Conservation (phyloP, 2,797 vertebrate species). For the Parauchenoglanis punctatus region DNA sequence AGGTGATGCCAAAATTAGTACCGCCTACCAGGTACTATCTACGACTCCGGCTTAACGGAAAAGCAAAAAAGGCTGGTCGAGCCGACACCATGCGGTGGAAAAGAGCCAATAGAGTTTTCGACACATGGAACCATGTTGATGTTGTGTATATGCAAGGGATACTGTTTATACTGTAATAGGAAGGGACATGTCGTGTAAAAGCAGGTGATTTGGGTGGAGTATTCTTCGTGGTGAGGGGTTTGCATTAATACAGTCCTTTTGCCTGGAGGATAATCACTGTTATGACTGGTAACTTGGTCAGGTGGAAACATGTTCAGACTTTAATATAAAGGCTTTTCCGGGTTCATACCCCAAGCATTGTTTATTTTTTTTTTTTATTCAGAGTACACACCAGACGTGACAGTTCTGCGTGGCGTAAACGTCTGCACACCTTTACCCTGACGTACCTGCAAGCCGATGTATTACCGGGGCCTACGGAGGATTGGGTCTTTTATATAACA, state of each 20-base stretch:
- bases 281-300: slow-evolving; percentile 9
- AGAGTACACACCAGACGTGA: background rate
- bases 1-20: too few relatives aligned
- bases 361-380: background rate
- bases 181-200: background rate
- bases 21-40: too few relatives aligned
- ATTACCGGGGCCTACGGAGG: background rate
- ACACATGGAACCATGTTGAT: background rate
- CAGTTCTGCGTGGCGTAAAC: background rate
- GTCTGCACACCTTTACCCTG: background rate
- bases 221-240: too few relatives aligned
- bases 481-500: background rate
- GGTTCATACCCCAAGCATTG: slow-evolving; percentile 57
- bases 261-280: slow-evolving; percentile 31
- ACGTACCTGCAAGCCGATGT: background rate
- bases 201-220: background rate
- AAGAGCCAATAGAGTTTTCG: background rate
- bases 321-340: slow-evolving; percentile 23
- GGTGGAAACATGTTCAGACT: slow-evolving; percentile 12
- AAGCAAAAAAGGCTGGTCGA: too few relatives aligned
- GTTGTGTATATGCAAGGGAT: background rate
- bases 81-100: too few relatives aligned
- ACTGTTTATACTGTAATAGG: background rate
- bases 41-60: too few relatives aligned
- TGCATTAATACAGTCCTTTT: background rate